These are phyloP conservation scores for Amphiura filiformis DNA, from an alignment of 35 echinoderm and acorn worm species.

Conservation along the genomic window DNA sequence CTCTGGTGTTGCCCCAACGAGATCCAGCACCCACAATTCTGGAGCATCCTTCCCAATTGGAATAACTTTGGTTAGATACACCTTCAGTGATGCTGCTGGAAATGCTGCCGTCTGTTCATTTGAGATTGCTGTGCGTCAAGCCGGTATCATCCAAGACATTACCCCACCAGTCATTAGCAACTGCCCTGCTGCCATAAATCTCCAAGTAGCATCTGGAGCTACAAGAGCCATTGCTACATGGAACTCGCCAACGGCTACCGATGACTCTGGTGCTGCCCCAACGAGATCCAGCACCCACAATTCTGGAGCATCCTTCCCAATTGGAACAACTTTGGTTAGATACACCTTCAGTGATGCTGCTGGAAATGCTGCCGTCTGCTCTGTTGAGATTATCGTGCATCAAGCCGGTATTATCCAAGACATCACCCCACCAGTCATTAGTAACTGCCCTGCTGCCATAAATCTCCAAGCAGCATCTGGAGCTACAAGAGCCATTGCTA, in stretches of 20 bases:
- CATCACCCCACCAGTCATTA: no score
- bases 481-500: no score
- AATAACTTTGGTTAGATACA: background rate
- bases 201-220: background rate
- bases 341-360: conserved; percentile 23
- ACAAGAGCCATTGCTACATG: conserved; percentile 27
- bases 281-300: background rate
- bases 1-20: background rate
- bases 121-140: background rate
- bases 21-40: background rate
- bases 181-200: background rate
- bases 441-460: no score
- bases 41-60: background rate
- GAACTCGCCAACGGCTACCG: conserved; percentile 35
- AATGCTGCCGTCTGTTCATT: background rate
- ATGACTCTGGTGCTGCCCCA: conserved; percentile 41
- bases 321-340: conserved; percentile 32
- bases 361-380: conserved; percentile 12
- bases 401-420: background rate
- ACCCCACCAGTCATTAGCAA: background rate
- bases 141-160: background rate
- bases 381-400: conserved; percentile 11
- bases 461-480: no score
- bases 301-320: conserved; percentile 12
- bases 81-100: background rate